These are phyloP conservation scores for Aldrovandia affinis DNA, from an alignment of 2,797 vertebrate species.

Conservation along the genomic window DNA sequence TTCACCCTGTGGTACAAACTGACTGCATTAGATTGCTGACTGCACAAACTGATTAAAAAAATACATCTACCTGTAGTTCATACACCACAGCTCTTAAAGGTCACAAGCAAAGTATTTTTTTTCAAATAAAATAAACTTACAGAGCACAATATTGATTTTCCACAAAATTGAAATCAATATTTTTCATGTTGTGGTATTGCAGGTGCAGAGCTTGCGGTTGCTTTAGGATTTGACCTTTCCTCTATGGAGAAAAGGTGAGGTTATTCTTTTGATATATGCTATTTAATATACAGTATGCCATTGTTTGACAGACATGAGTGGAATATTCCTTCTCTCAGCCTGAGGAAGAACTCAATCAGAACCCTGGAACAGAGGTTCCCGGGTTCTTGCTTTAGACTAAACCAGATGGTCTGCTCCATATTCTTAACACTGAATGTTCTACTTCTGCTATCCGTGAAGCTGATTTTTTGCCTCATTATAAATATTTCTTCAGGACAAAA, in stretches of 20 bases:
- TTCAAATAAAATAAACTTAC: not conserved
- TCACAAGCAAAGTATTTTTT: not conserved
- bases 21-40: not conserved
- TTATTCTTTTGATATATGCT: not conserved
- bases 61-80: not conserved
- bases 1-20: not conserved
- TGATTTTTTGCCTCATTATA: too few relatives aligned
- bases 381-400: not conserved
- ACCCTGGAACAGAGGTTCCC: too few relatives aligned
- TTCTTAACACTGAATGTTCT: not conserved
- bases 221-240: constrained; percentile 73
- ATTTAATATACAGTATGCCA: too few relatives aligned
- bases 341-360: too few relatives aligned
- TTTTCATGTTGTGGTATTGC: constrained; percentile 29
- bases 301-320: too few relatives aligned
- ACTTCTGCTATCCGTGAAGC: not conserved
- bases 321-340: too few relatives aligned
- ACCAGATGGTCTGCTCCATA: not conserved
- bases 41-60: not conserved
- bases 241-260: constrained; percentile 80
- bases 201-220: constrained; percentile 69
- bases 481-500: too few relatives aligned
- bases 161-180: not conserved
- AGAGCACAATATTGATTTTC: not conserved
- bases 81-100: not conserved